Evolutionary conservation across 2,888 invertebrate genomes (phyloP).

Genomic region (Calameuta idolon): DNA sequence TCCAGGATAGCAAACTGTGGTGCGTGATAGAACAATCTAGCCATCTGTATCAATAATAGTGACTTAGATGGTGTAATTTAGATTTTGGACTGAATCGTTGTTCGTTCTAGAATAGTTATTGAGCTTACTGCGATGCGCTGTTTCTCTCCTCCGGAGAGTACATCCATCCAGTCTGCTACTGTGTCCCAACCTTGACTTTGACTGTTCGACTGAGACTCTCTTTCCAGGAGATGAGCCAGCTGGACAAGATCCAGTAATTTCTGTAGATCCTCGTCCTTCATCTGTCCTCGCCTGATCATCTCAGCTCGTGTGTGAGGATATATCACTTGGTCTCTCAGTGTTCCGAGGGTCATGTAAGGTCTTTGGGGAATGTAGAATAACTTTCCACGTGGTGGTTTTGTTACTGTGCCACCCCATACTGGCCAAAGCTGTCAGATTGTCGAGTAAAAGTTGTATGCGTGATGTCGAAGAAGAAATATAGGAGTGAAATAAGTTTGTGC

Average conservation of each 20-base stretch:
- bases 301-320: conserved; percentile 94
- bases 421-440: conserved; percentile 83
- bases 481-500: conserved; percentile 9
- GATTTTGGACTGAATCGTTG: not conserved
- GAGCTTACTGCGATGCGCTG: conserved; percentile 89
- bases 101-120: conserved; percentile 2
- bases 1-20: conserved; percentile 99
- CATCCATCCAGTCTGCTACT: conserved; percentile 98
- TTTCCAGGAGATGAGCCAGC: conserved; percentile 82
- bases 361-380: conserved; percentile 97
- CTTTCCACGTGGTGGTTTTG: conserved; percentile 95
- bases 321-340: conserved; percentile 92
- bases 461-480: conserved; percentile 18
- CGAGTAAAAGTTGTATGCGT: too few relatives aligned
- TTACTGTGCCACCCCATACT: conserved; percentile 91
- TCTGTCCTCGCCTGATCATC: conserved; percentile 81
- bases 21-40: conserved; percentile 94
- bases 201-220: conserved; percentile 74
- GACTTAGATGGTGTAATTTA: not conserved
- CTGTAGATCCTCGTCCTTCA: conserved; percentile 80
- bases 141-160: conserved; percentile 97
- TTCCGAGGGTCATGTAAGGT: conserved; percentile 98
- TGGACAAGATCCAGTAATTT: conserved; percentile 86
- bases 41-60: conserved; percentile 76
- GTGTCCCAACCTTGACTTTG: conserved; percentile 80